Conservation (phyloP, 2,888 invertebrate species). For the Osedax frankpressi region DNA sequence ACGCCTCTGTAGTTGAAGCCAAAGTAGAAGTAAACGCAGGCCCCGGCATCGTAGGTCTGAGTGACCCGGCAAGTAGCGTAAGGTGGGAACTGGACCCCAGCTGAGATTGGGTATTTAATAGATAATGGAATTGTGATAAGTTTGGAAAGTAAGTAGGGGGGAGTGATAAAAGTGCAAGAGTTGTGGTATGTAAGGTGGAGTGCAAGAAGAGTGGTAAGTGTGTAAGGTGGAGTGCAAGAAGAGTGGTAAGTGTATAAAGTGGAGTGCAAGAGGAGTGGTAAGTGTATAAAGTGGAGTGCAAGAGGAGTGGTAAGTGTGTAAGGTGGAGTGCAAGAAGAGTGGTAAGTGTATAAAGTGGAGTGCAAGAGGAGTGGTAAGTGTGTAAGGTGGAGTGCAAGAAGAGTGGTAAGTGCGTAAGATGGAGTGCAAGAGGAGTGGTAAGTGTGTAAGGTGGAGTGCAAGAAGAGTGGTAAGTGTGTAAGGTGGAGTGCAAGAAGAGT, state of each 20-base stretch:
- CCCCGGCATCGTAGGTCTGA: conserved; percentile 95
- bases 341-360: background rate
- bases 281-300: background rate
- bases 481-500: too few species aligned
- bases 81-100: conserved; percentile 47
- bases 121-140: background rate
- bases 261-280: background rate
- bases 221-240: background rate
- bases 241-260: background rate
- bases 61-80: conserved; percentile 58
- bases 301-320: background rate
- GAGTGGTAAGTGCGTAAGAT: background rate
- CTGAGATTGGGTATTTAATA: background rate
- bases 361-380: background rate
- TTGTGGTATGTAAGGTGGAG: background rate
- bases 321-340: background rate
- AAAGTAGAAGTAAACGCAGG: conserved; percentile 89
- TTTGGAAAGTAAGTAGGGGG: background rate
- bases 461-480: background rate
- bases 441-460: background rate
- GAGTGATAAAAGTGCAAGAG: background rate
- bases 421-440: background rate
- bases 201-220: background rate
- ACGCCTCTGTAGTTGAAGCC: conserved; percentile 59
- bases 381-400: background rate